These are phyloP conservation scores for Troglohyphantes excavatus DNA, from an alignment of 2,888 invertebrate species.

Conservation along the genomic window DNA sequence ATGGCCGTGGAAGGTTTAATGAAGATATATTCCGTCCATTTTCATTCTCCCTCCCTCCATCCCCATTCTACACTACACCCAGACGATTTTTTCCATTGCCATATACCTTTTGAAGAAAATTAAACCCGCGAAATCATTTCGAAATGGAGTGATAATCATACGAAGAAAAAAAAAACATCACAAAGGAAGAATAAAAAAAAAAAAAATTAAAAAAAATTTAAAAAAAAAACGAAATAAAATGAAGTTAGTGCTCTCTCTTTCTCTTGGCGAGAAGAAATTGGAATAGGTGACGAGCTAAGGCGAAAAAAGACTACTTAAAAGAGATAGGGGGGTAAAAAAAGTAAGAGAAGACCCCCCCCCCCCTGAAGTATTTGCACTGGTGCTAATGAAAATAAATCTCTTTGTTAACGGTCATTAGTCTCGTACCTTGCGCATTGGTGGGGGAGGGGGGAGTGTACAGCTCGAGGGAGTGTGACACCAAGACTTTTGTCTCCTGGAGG, in stretches of 20 bases:
- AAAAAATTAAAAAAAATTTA: constrained; percentile 18
- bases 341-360: constrained; percentile 37
- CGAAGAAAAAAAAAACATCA: constrained; percentile 12
- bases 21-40: constrained; percentile 62
- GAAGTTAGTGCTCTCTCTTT: constrained; percentile 28
- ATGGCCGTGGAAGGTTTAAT: constrained; percentile 57
- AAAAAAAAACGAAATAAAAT: constrained; percentile 48
- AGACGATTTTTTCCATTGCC: constrained; percentile 21
- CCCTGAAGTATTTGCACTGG: constrained; percentile 67
- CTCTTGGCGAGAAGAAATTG: constrained; percentile 36
- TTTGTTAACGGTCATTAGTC: constrained; percentile 78
- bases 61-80: neutral
- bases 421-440: constrained; percentile 61
- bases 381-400: constrained; percentile 78
- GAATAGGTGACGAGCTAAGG: constrained; percentile 35
- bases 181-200: constrained; percentile 7
- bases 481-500: constrained; percentile 69
- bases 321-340: constrained; percentile 10
- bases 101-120: constrained; percentile 54
- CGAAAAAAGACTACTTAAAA: constrained; percentile 65
- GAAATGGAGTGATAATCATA: constrained; percentile 44
- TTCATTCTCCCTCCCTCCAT: no score
- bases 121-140: constrained; percentile 64
- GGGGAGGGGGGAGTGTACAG: constrained; percentile 12
- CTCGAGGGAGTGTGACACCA: constrained; percentile 69